Base-by-base conservation (phyloP, 2,797 vertebrate species). In the Gymnodraco acuticeps region DNA sequence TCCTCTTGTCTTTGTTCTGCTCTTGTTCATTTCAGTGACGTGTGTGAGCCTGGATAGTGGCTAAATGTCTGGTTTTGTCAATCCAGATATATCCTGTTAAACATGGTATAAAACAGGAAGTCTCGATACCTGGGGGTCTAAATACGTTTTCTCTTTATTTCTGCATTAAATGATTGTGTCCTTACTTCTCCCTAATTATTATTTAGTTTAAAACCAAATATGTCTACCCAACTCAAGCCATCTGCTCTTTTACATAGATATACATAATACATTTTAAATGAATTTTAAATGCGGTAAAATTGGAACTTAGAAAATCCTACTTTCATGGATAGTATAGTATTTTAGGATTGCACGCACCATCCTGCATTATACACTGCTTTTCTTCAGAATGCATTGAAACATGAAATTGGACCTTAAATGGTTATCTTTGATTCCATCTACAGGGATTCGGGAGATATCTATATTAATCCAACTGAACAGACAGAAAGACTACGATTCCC, bases 401-500 rank as follows among this genome's bases (percentile, higher is more conserved):
- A 65, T 55, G 4, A 53, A 56, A 17, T 67, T 13, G 16, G 41
- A 71, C 48, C 17, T 56, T 20, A 42, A 23, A 61, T 8, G 10
- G 13, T 13, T 16, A 72, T 64, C 42, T 53, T 71, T 75, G 65
- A 42, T 62, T 73, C 23, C 14, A n/a, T 73, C 65, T 62, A 33
- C 10, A 67, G n/a, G 14, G 11, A 4, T 54, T 79, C n/a, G 16
- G n/a, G 41, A 33, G 0, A 55, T 60, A 10, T 62, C 5, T 31
- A 17, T 27, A 11, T 33, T 20, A 61, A 61, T 71, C 16, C 47
- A 16, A 0, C 16, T n/a, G 9, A 69, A 52, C 20, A 42, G 61
- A 53, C 15, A 15, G 43, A 31, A 31, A 51, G 19, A 14, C 17
- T 75, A 0, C 0, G 23, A 54, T 50, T 31, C 53, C 62, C 16